Evolutionary conservation across 2,113 vertebrate species (phyloP).

Genomic region (Notechis scutatus): DNA sequence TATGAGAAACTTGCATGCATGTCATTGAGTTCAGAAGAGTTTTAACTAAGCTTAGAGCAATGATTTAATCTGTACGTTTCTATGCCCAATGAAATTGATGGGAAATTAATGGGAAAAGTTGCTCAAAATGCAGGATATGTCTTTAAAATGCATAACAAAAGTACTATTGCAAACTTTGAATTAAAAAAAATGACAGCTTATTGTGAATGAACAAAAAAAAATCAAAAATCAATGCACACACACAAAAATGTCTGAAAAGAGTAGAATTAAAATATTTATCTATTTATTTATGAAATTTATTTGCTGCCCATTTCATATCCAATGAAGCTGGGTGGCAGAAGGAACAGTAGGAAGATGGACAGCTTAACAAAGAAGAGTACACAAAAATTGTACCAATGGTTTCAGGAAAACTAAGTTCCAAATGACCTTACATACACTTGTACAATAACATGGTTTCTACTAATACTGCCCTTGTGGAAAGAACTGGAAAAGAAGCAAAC

Average conservation of each 20-base stretch:
- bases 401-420: background rate
- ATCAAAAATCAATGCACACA: background rate
- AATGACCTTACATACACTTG: background rate
- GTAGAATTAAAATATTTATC: background rate
- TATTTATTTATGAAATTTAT: background rate
- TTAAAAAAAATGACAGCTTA: background rate
- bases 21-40: background rate
- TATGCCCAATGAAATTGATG: background rate
- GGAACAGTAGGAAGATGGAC: background rate
- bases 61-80: background rate
- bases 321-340: background rate
- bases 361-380: background rate
- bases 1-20: background rate
- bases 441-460: background rate
- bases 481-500: slow-evolving; percentile 38
- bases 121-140: background rate
- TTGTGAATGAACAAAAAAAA: background rate
- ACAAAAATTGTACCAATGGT: background rate
- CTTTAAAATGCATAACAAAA: background rate
- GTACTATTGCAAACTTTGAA: background rate
- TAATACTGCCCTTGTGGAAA: background rate
- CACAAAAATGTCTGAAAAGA: background rate
- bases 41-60: background rate
- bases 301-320: background rate
- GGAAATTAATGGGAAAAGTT: background rate